These are phyloP conservation scores for Zosterops hypoxanthus DNA, from an alignment of 2,113 vertebrate genomes.

Conservation along the genomic window DNA sequence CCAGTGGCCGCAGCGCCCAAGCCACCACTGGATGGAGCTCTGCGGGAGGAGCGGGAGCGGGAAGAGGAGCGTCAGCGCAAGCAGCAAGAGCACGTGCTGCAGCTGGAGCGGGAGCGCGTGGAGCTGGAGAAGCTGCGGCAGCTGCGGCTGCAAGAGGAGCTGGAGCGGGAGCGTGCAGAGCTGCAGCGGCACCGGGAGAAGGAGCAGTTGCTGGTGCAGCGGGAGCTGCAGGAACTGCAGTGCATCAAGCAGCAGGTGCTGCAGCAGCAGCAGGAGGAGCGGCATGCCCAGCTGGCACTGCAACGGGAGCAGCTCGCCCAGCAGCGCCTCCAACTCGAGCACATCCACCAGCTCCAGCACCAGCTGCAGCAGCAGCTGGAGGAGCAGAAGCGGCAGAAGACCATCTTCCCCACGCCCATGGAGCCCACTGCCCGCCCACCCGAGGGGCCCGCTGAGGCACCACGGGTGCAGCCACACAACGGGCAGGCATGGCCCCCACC, in stretches of 20 bases:
- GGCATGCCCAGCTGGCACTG: constrained; percentile 92
- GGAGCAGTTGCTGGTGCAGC: constrained; percentile 94
- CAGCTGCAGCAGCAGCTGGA: constrained; percentile 96
- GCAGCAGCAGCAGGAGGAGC: constrained; percentile 94
- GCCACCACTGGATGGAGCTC: constrained; percentile 29
- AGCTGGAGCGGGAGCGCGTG: constrained; percentile 91
- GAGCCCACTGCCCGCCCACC: constrained; percentile 82
- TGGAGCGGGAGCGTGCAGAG: constrained; percentile 92
- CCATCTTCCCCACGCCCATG: constrained; percentile 78
- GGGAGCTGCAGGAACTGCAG: constrained; percentile 95
- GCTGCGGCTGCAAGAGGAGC: constrained; percentile 91
- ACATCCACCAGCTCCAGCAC: constrained; percentile 96
- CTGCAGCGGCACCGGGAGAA: constrained; percentile 95
- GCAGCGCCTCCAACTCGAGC: constrained; percentile 94
- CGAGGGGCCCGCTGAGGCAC: constrained; percentile 66
- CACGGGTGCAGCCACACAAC: constrained; percentile 81
- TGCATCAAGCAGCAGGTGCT: constrained; percentile 97
- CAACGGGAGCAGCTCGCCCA: constrained; percentile 97
- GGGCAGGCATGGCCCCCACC: constrained; percentile 88
- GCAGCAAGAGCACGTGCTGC: constrained; percentile 93
- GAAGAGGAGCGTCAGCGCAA: constrained; percentile 90
- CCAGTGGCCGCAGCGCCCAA: background rate
- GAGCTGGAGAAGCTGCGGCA: constrained; percentile 95
- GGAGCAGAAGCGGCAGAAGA: constrained; percentile 94
- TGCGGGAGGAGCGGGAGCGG: constrained; percentile 81